Conservation (phyloP, 2,888 invertebrate species). For the Rhagonycha lutea region DNA sequence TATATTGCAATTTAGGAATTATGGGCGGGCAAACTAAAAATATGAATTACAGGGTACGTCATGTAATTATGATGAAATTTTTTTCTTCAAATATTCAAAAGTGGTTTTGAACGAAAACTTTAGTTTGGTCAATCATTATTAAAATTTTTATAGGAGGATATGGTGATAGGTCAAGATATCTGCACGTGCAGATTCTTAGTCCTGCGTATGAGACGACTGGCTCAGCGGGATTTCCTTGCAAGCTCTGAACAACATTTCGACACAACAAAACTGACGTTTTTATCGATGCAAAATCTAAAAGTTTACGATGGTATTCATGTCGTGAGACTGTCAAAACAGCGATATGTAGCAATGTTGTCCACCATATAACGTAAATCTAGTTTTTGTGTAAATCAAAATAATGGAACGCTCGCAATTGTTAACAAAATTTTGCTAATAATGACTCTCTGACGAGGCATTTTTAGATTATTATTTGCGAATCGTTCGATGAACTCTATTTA, state of each 20-base stretch:
- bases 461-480: slow-evolving; percentile 10
- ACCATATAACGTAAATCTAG: slow-evolving; percentile 15
- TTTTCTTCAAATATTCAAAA: neutral
- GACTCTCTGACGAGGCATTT: slow-evolving; percentile 10
- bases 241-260: slow-evolving; percentile 27
- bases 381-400: slow-evolving; percentile 21
- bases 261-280: slow-evolving; percentile 30
- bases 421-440: slow-evolving; percentile 11
- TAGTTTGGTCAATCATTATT: neutral
- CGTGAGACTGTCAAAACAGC: slow-evolving; percentile 28
- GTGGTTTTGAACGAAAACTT: neutral
- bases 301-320: slow-evolving; percentile 27
- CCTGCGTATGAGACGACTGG: slow-evolving; percentile 11
- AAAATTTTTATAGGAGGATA: neutral
- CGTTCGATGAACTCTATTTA: slow-evolving; percentile 23
- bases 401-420: slow-evolving; percentile 7
- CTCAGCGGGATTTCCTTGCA: slow-evolving; percentile 24
- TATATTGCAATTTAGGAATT: slow-evolving; percentile 1
- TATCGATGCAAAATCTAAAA: slow-evolving; percentile 29
- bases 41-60: slow-evolving; percentile 1
- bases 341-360: slow-evolving; percentile 18
- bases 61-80: neutral
- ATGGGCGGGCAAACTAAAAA: neutral
- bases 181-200: slow-evolving; percentile 17
- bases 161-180: slow-evolving; percentile 1